phyloP scores from a whole-genome alignment of 2,113 vertebrate species.

The Rhagologus leucostigma region DNA sequence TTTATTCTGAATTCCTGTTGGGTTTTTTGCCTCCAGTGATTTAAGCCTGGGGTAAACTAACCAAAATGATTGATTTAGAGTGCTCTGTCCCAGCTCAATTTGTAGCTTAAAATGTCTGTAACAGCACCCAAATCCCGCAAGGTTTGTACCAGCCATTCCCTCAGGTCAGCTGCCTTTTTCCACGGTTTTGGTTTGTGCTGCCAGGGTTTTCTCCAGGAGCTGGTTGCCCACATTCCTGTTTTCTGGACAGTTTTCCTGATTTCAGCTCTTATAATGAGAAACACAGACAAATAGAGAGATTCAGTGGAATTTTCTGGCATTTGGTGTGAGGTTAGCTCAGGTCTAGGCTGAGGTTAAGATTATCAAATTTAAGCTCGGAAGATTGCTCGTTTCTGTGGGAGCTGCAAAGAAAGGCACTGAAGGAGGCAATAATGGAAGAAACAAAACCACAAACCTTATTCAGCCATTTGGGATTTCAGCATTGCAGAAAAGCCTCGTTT shows the following conservation, averaged over 20 bases:
- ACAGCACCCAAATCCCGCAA: background rate
- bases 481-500: background rate
- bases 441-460: background rate
- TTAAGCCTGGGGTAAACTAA: background rate
- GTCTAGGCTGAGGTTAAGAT: background rate
- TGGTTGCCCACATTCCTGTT: background rate
- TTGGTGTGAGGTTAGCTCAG: background rate
- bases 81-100: background rate
- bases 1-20: background rate
- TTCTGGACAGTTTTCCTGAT: background rate
- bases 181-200: background rate
- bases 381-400: background rate
- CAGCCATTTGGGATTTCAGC: background rate
- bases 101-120: background rate
- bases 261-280: background rate
- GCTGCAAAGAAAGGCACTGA: background rate
- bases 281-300: background rate
- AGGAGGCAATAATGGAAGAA: background rate
- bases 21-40: background rate
- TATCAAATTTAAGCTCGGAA: background rate
- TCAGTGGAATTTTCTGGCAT: background rate
- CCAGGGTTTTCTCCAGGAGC: background rate
- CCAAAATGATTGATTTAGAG: background rate
- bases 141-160: background rate
- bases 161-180: background rate